Percentiles rank a stretch among this genome's conserved stretches.
Conservation (phyloP, 1,140 invertebrate genomes). For the Papilio xuthus region DNA sequence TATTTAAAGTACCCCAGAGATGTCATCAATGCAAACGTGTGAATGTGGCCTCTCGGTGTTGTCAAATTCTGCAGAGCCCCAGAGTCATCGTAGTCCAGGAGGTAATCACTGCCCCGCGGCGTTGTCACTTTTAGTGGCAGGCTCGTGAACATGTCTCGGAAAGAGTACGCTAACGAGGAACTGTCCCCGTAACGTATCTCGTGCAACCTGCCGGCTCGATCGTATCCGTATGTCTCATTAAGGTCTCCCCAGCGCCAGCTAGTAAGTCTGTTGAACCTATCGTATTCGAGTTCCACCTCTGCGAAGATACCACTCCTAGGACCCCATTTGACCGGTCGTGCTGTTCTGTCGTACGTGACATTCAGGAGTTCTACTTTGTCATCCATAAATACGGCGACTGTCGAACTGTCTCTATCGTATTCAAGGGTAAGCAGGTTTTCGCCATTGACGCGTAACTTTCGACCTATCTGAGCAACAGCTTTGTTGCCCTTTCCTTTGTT, state of each 20-base stretch:
- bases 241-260: slow-evolving; percentile 96
- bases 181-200: slow-evolving; percentile 95
- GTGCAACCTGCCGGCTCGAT: slow-evolving; percentile 91
- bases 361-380: slow-evolving; percentile 94
- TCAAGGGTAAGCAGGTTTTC: slow-evolving; percentile 95
- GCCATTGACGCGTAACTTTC: slow-evolving; percentile 93
- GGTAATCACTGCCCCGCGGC: slow-evolving; percentile 94
- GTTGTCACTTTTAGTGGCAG: slow-evolving; percentile 95
- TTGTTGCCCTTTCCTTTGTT: slow-evolving; percentile 84
- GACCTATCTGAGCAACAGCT: slow-evolving; percentile 89
- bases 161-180: slow-evolving; percentile 92
- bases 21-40: slow-evolving; percentile 95
- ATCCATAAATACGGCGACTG: slow-evolving; percentile 94
- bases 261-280: slow-evolving; percentile 93
- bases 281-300: slow-evolving; percentile 95
- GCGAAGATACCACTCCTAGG: slow-evolving; percentile 92
- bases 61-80: slow-evolving; percentile 95
- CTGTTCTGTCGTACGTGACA: slow-evolving; percentile 95
- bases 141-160: slow-evolving; percentile 93
- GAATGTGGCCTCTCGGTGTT: slow-evolving; percentile 95
- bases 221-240: slow-evolving; percentile 93
- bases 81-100: slow-evolving; percentile 95
- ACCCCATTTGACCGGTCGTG: slow-evolving; percentile 93
- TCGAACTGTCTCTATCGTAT: slow-evolving; percentile 94
- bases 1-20: slow-evolving; percentile 96